Conservation (phyloP, 2,797 vertebrate species). For the Galago senegalensis region DNA sequence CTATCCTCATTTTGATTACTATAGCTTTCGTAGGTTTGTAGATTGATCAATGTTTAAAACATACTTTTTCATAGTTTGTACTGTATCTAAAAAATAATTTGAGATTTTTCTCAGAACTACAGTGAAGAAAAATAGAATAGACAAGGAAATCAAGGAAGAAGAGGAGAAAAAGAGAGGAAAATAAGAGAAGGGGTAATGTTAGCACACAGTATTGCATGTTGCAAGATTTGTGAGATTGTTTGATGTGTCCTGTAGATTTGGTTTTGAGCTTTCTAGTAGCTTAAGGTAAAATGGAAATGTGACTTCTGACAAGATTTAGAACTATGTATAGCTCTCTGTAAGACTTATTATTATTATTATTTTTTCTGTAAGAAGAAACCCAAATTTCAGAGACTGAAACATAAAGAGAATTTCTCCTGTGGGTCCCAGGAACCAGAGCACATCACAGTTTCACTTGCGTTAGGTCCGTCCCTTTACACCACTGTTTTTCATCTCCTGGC, state of each 20-base stretch:
- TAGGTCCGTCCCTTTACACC: neutral
- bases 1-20: neutral
- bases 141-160: neutral
- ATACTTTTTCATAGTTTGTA: neutral
- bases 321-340: neutral
- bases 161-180: neutral
- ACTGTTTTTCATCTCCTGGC: too few relatives aligned
- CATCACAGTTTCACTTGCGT: neutral
- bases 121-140: neutral
- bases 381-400: neutral
- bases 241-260: neutral
- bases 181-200: neutral
- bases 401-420: neutral
- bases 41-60: neutral
- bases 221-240: neutral
- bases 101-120: neutral
- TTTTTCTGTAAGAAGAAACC: neutral
- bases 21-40: neutral
- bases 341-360: neutral
- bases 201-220: neutral
- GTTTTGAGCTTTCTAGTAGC: conserved; percentile 10
- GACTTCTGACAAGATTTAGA: neutral
- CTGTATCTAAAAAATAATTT: conserved; percentile 12
- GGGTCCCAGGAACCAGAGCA: neutral
- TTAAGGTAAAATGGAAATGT: neutral